These are phyloP conservation scores for Catamblyrhynchus diadema DNA, from an alignment of 2,797 vertebrate species.

Conservation along the genomic window DNA sequence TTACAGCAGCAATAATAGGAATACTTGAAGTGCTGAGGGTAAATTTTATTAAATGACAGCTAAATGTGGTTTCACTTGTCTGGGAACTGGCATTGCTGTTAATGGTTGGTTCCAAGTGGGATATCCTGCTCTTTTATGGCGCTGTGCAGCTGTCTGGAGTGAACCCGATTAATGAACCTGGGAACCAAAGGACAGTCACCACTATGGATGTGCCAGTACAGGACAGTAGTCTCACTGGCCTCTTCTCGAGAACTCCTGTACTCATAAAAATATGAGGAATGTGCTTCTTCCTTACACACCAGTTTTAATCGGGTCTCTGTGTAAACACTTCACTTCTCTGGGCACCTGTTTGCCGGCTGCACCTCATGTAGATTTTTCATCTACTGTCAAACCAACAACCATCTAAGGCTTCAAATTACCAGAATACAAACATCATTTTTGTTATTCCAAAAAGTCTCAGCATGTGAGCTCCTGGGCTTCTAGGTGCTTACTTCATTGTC, in stretches of 20 bases:
- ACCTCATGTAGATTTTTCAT: not conserved
- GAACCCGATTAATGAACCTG: not conserved
- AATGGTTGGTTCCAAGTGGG: not conserved
- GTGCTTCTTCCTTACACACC: not conserved
- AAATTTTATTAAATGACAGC: not conserved
- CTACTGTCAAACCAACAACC: not conserved
- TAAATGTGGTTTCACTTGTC: not conserved
- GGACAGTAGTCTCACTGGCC: not conserved
- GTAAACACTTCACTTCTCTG: not conserved
- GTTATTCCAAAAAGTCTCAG: not conserved
- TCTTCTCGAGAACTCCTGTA: not conserved
- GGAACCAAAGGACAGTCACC: not conserved
- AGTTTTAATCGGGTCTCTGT: not conserved
- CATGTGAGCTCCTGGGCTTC: not conserved
- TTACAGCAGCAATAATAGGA: not conserved
- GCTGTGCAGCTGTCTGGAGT: not conserved
- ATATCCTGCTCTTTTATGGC: not conserved
- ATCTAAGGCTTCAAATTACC: not conserved
- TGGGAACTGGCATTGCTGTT: not conserved
- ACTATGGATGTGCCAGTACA: not conserved
- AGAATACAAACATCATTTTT: not conserved
- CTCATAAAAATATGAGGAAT: not conserved
- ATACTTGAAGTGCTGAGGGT: not conserved
- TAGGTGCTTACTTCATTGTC: not conserved
- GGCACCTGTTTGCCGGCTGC: not conserved